phyloP scores from a whole-genome alignment of 2,888 invertebrate genomes.

The Pogonocherus hispidulus region DNA sequence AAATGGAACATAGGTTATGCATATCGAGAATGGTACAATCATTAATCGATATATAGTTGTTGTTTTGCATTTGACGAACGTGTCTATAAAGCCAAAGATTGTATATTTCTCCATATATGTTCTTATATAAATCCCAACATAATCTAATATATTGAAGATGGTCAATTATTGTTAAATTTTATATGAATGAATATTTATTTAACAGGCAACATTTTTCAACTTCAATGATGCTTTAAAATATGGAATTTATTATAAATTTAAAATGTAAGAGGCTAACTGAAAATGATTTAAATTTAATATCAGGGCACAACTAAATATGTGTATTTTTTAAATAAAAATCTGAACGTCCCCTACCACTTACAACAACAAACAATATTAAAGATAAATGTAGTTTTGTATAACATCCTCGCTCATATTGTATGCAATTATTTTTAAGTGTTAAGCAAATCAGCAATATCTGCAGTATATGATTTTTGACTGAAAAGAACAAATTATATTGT shows the following conservation, averaged over 20 bases:
- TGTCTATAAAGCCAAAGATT: no score
- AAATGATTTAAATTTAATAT: conserved; percentile 24
- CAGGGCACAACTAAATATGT: conserved; percentile 21
- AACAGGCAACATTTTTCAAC: no score
- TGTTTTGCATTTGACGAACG: no score
- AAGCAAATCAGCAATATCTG: conserved; percentile 38
- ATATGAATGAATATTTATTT: no score
- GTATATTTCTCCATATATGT: no score
- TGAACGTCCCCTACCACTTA: conserved; percentile 24
- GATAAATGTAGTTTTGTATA: conserved; percentile 23
- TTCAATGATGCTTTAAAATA: conserved; percentile 23
- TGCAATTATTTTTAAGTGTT: conserved; percentile 26
- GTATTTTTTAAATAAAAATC: conserved; percentile 24
- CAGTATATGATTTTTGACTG: conserved; percentile 39
- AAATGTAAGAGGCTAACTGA: conserved; percentile 6
- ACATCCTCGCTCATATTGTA: conserved; percentile 20
- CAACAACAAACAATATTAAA: conserved; percentile 8
- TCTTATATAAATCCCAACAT: no score
- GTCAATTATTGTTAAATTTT: no score
- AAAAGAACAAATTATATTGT: conserved; percentile 32
- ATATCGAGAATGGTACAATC: conserved; percentile 30
- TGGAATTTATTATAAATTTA: conserved; percentile 2
- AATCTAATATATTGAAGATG: not conserved
- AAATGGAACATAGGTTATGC: conserved; percentile 23
- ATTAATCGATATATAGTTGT: conserved; percentile 17